Evolutionary conservation across 2,797 vertebrate genomes (phyloP).

Genomic region (Artibeus lituratus): DNA sequence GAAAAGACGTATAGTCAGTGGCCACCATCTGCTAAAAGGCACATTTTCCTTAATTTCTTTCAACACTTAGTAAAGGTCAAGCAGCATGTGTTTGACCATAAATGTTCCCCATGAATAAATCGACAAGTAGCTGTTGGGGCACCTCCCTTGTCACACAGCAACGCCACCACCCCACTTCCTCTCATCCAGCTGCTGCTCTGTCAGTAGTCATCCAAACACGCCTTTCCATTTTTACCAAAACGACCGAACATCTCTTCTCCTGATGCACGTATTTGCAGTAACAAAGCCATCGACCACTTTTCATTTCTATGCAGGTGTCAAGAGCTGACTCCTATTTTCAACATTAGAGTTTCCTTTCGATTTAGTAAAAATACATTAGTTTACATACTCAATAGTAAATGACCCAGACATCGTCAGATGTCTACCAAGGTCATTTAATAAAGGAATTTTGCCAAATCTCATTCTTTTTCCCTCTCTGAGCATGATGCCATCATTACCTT

Average conservation of each 20-base stretch:
- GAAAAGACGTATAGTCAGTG: neutral
- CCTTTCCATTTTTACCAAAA: neutral
- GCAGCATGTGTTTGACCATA: neutral
- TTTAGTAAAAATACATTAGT: neutral
- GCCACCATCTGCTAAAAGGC: neutral
- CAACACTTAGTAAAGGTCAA: neutral
- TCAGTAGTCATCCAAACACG: neutral
- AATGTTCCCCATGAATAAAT: neutral
- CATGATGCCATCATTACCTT: neutral
- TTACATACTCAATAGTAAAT: neutral
- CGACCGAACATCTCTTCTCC: neutral
- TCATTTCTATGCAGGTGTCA: neutral
- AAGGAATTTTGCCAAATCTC: neutral
- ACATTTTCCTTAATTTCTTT: neutral
- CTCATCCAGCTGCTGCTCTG: neutral
- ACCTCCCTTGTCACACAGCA: neutral
- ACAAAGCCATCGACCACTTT: neutral
- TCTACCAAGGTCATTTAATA: neutral
- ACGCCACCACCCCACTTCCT: neutral
- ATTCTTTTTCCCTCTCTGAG: neutral
- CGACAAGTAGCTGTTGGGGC: neutral
- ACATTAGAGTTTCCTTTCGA: conserved; percentile 2
- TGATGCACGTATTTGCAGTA: neutral
- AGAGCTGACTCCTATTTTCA: conserved; percentile 12
- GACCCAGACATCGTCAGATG: neutral